A percentile compares a stretch with the other conserved stretches of the same genome.
These are phyloP conservation scores for Buceros bicornis DNA, from an alignment of 2,797 vertebrate species.

Conservation along the genomic window DNA sequence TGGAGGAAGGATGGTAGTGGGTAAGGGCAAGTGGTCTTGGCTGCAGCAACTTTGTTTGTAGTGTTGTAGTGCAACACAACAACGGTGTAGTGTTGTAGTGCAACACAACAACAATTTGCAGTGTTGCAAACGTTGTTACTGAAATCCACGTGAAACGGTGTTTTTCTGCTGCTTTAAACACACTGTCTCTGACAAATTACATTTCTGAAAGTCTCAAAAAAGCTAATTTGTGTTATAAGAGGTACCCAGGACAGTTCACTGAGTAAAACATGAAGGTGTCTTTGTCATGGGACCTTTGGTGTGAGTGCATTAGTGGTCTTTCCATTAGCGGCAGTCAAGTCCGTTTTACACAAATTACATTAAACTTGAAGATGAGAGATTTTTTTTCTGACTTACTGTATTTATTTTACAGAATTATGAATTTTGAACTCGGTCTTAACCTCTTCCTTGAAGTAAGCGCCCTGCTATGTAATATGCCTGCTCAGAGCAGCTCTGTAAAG, in stretches of 20 bases:
- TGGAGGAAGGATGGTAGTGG: not conserved
- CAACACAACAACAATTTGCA: too few relatives aligned
- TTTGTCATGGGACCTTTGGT: not conserved
- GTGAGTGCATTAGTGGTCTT: not conserved
- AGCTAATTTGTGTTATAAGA: not conserved
- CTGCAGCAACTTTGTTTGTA: not conserved
- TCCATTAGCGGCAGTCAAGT: not conserved
- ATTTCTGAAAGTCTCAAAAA: not conserved
- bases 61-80: not conserved
- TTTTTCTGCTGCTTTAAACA: not conserved
- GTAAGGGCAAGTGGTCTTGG: not conserved
- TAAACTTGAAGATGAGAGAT: not conserved
- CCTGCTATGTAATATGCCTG: not conserved
- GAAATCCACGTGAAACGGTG: not conserved
- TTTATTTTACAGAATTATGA: slow-evolving; percentile 14
- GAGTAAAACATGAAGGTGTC: not conserved
- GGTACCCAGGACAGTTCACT: not conserved
- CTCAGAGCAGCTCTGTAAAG: not conserved
- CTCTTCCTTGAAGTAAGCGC: not conserved
- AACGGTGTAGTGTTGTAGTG: too few relatives aligned
- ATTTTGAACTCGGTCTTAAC: not conserved
- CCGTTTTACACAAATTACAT: not conserved
- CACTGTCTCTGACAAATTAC: not conserved
- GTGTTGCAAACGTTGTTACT: not conserved
- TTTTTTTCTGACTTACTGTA: not conserved